Evolutionary conservation across 2,113 vertebrate species (phyloP).

Genomic region (Saguinus midas): DNA sequence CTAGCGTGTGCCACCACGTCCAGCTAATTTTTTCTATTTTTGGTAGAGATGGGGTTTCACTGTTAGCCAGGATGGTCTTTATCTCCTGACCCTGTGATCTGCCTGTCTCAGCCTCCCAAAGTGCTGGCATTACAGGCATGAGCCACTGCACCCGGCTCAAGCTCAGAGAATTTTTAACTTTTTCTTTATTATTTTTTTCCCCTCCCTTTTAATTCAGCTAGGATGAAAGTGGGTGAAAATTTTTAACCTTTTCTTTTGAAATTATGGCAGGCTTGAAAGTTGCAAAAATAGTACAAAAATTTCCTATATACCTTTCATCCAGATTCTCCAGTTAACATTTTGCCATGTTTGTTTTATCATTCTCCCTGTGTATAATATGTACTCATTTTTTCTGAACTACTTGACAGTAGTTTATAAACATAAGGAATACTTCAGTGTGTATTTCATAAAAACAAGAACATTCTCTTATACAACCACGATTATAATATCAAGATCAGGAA

Average conservation of each 20-base stretch:
- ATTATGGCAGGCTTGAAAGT: background rate
- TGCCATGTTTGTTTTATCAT: background rate
- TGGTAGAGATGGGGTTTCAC: too few species aligned
- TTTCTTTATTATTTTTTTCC: too few species aligned
- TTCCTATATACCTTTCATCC: background rate
- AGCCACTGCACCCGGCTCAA: too few species aligned
- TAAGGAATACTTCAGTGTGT: background rate
- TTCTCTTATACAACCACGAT: background rate
- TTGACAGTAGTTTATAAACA: background rate
- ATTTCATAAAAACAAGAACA: background rate
- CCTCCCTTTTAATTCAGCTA: too few species aligned
- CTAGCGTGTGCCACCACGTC: too few species aligned
- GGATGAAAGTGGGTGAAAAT: background rate
- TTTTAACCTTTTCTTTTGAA: background rate
- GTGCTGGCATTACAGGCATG: too few species aligned
- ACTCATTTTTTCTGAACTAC: slow-evolving; percentile 11
- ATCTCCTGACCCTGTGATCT: too few species aligned
- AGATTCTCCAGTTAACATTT: slow-evolving; percentile 33
- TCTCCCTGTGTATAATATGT: slow-evolving; percentile 10
- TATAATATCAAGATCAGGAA: background rate
- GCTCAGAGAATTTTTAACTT: too few species aligned
- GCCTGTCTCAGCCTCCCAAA: too few species aligned
- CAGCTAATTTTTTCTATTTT: too few species aligned
- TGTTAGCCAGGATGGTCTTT: too few species aligned
- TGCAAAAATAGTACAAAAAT: background rate